Evolutionary conservation across 2,113 vertebrate species (phyloP), one percentile per base, ranked within the genome.

Genomic region (Micronycteris hirsuta): DNA sequence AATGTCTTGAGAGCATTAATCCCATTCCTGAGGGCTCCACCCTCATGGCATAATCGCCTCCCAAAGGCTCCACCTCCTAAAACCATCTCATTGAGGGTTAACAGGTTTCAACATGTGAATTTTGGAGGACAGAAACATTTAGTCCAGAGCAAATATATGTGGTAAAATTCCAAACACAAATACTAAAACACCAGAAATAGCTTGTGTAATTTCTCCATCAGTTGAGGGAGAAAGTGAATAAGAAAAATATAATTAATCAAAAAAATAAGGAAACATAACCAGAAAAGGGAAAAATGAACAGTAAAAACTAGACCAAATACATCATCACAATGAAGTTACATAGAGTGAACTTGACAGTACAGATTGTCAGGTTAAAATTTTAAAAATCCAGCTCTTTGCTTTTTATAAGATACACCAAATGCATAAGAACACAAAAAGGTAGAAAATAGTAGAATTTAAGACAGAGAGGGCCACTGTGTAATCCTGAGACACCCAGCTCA

Each of bases 291-390:
- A 20, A 36, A 49, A 28, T 1, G 28, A 38, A 7, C 70, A n/a
- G 11, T 54, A 86, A 52, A 92, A 94, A 82, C 61, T 16, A 47
- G 31, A 61, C 26, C 56, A 58, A 84, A 47, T 81, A 52, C 20
- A 9, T 92, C 52, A 41, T 82, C 73, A 94, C 38, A 90, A 20
- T 76, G 70, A 96, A 82, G 41, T 91, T 90, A 63, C 92, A 45
- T 16, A 7, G 33, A 54, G 11, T 73, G 63, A 78, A 43, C 45
- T 43, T 89, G 84, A 67, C 4, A 71, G 28, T n/a, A 70, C 33
- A 68, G 49, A 36, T 43, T 17, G 41, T 78, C 26, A 41, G 49
- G 12, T 83, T 45, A 16, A 84, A 78, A 74, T n/a, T 43, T 47
- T 9, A 8, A 54, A 65, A 85, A 68, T 65, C 16, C 15, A 47